Percentiles rank a stretch among this genome's conserved stretches.
Conservation (phyloP, 2,113 vertebrate genomes). For the Myiozetetes cayanensis region DNA sequence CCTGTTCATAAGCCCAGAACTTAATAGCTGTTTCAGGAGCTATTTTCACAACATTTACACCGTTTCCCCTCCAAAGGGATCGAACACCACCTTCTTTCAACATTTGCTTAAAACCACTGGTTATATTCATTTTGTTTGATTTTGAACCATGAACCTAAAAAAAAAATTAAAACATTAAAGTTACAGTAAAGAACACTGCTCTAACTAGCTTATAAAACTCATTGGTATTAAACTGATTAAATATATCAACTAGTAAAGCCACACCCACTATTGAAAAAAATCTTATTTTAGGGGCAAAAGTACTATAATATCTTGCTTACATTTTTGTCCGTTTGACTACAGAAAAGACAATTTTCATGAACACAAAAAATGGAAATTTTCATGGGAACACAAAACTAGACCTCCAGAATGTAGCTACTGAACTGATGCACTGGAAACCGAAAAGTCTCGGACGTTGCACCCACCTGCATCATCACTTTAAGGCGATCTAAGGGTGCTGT, state of each 20-base stretch:
- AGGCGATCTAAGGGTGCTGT: slow-evolving; percentile 91
- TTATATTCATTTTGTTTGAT: slow-evolving; percentile 81
- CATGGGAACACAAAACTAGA: not conserved
- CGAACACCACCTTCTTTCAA: slow-evolving; percentile 85
- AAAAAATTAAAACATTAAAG: not conserved
- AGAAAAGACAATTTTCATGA: not conserved
- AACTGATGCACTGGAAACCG: not conserved
- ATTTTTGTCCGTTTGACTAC: not conserved
- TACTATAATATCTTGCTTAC: not conserved
- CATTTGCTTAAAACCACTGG: slow-evolving; percentile 87
- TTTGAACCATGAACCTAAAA: slow-evolving; percentile 88
- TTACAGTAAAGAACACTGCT: not conserved
- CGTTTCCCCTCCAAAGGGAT: slow-evolving; percentile 94
- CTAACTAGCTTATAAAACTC: not conserved
- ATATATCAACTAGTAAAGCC: not conserved
- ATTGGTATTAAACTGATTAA: not conserved
- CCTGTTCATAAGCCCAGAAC: slow-evolving; percentile 95
- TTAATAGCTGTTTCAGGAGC: slow-evolving; percentile 95
- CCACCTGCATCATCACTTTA: slow-evolving; percentile 96
- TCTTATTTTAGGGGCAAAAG: not conserved
- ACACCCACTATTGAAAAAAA: not conserved
- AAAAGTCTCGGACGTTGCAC: not conserved
- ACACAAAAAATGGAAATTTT: not conserved
- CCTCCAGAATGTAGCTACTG: not conserved
- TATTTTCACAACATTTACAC: slow-evolving; percentile 93